Evolutionary conservation across 2,888 invertebrate species (phyloP).

Genomic region (Dicyrtomina minuta): DNA sequence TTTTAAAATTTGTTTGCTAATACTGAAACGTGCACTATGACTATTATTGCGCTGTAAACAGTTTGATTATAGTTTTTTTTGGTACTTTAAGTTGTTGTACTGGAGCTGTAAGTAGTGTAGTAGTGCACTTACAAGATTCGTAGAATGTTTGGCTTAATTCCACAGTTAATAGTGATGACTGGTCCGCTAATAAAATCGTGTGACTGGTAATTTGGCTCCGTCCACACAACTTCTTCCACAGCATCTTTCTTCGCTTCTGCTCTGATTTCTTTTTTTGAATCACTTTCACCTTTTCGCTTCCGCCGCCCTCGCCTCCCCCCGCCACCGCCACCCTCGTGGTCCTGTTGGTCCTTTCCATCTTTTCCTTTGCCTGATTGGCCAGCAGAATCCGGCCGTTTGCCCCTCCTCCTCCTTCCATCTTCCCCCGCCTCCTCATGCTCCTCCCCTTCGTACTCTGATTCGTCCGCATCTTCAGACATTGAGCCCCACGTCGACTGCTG

Average conservation of each 20-base stretch:
- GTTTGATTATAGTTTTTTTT: too few relatives aligned
- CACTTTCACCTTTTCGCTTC: too few relatives aligned
- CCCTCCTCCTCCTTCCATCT: too few relatives aligned
- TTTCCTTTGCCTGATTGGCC: conserved; percentile 28
- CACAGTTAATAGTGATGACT: conserved; percentile 60
- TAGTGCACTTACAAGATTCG: conserved; percentile 65
- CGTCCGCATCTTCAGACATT: conserved; percentile 30
- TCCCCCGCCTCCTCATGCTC: conserved; percentile 36
- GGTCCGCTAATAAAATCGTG: conserved; percentile 58
- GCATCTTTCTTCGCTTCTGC: background rate
- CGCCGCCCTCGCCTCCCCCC: too few relatives aligned
- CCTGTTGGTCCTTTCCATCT: conserved; percentile 14
- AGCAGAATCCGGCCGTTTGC: too few relatives aligned
- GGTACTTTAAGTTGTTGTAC: background rate
- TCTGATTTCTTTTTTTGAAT: too few relatives aligned
- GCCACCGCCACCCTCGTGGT: too few relatives aligned
- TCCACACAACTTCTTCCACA: conserved; percentile 24
- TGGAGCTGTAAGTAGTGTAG: background rate
- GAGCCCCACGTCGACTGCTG: conserved; percentile 38
- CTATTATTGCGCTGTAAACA: too few relatives aligned
- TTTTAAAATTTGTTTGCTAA: too few relatives aligned
- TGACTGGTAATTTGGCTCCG: conserved; percentile 36
- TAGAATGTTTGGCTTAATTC: conserved; percentile 64
- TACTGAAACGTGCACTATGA: too few relatives aligned
- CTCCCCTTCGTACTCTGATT: conserved; percentile 11